These are phyloP conservation scores for Hyles vespertilio DNA, from an alignment of 1,140 invertebrate species.

Conservation along the genomic window DNA sequence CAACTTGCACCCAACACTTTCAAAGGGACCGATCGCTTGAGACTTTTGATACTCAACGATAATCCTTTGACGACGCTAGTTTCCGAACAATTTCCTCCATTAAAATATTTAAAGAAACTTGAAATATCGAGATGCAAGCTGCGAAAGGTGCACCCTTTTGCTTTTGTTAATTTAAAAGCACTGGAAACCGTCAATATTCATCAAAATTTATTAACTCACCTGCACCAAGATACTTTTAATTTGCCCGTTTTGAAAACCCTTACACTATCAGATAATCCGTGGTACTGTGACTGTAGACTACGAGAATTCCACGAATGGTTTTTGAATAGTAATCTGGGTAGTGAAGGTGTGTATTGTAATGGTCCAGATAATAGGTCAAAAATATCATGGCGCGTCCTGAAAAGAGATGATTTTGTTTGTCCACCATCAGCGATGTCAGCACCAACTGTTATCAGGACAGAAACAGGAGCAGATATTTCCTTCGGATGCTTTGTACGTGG, in stretches of 20 bases:
- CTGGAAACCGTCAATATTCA: slow-evolving; percentile 61
- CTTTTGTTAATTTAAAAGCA: slow-evolving; percentile 68
- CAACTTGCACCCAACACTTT: slow-evolving; percentile 84
- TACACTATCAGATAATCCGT: slow-evolving; percentile 88
- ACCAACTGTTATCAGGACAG: slow-evolving; percentile 58
- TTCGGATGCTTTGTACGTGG: slow-evolving; percentile 88
- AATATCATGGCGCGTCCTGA: slow-evolving; percentile 48
- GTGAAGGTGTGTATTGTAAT: slow-evolving; percentile 55
- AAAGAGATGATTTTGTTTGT: slow-evolving; percentile 57
- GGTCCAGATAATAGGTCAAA: slow-evolving; percentile 45
- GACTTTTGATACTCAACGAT: slow-evolving; percentile 82
- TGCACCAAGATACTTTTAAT: slow-evolving; percentile 63
- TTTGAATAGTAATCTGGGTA: slow-evolving; percentile 76
- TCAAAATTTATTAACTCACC: slow-evolving; percentile 56
- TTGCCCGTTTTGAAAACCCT: slow-evolving; percentile 82
- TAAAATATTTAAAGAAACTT: slow-evolving; percentile 84
- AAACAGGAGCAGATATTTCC: slow-evolving; percentile 72
- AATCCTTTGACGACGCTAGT: slow-evolving; percentile 82
- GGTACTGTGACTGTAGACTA: slow-evolving; percentile 91
- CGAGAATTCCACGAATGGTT: slow-evolving; percentile 88
- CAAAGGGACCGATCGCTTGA: slow-evolving; percentile 82
- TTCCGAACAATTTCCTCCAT: slow-evolving; percentile 82
- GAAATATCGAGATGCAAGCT: slow-evolving; percentile 88
- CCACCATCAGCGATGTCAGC: slow-evolving; percentile 45
- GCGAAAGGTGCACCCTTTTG: slow-evolving; percentile 80